Conservation (phyloP, 2,888 invertebrate species). For the Biston stratarius region DNA sequence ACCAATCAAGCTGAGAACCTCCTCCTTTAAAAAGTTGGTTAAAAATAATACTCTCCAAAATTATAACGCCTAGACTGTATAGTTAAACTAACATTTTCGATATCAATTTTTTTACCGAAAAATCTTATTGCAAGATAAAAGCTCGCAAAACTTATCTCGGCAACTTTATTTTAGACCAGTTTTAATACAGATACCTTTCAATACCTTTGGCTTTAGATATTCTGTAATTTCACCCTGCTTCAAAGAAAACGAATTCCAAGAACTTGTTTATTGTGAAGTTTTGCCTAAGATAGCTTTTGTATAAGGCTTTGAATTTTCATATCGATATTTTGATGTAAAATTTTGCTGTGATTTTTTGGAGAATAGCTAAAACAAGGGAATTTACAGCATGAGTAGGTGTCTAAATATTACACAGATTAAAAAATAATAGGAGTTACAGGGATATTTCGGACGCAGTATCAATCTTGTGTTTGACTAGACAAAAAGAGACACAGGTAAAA, state of each 20-base stretch:
- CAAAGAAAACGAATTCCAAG: slow-evolving; percentile 34
- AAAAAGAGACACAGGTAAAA: too few species aligned
- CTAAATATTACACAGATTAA: background rate
- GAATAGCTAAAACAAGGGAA: background rate
- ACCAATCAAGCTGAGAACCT: too few species aligned
- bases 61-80: too few species aligned
- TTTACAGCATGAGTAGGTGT: background rate
- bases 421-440: too few species aligned
- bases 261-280: slow-evolving; percentile 37
- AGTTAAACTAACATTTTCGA: too few species aligned
- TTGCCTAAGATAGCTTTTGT: slow-evolving; percentile 27
- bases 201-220: slow-evolving; percentile 30
- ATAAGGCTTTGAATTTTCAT: slow-evolving; percentile 27
- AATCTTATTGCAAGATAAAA: background rate
- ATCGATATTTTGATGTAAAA: slow-evolving; percentile 26
- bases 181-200: slow-evolving; percentile 24
- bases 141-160: slow-evolving; percentile 12
- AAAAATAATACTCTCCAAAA: too few species aligned
- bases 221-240: slow-evolving; percentile 23
- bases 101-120: background rate
- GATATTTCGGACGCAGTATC: too few species aligned
- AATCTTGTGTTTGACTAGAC: too few species aligned
- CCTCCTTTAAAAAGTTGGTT: too few species aligned
- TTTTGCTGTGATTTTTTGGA: slow-evolving; percentile 5
- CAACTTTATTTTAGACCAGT: slow-evolving; percentile 15